Percentiles rank a stretch among this genome's conserved stretches.
These are phyloP conservation scores for Piezodorus guildinii DNA, from an alignment of 1,140 invertebrate species.

Conservation along the genomic window DNA sequence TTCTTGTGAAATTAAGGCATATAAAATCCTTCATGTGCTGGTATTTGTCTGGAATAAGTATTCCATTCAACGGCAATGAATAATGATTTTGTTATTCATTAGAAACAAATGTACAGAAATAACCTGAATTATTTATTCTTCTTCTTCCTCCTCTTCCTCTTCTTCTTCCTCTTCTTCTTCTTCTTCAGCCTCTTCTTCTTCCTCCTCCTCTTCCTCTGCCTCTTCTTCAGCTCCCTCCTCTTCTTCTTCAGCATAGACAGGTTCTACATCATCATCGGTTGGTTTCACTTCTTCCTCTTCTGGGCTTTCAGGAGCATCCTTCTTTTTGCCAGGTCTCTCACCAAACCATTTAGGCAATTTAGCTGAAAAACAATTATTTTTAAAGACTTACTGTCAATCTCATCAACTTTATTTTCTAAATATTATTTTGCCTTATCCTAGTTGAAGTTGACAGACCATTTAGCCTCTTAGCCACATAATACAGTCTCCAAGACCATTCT, in stretches of 20 bases:
- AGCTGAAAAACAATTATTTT: slow-evolving; percentile 41
- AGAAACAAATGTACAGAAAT: too few relatives aligned
- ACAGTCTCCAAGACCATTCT: too few relatives aligned
- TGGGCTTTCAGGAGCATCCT: slow-evolving; percentile 72
- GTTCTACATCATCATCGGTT: slow-evolving; percentile 22
- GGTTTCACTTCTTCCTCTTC: slow-evolving; percentile 46
- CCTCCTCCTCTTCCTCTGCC: slow-evolving; percentile 27
- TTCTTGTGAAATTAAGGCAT: too few relatives aligned
- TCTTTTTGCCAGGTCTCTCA: slow-evolving; percentile 82
- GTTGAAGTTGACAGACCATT: too few relatives aligned
- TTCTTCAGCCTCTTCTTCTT: slow-evolving; percentile 28
- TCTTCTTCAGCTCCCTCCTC: slow-evolving; percentile 27
- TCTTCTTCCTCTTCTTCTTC: slow-evolving; percentile 20
- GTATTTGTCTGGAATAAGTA: too few relatives aligned
- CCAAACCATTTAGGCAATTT: slow-evolving; percentile 89
- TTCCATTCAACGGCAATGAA: too few relatives aligned
- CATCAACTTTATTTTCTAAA: too few relatives aligned
- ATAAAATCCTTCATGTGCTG: too few relatives aligned
- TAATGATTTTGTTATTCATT: too few relatives aligned
- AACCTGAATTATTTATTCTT: slow-evolving; percentile 9
- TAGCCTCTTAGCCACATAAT: too few relatives aligned
- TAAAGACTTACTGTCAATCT: neutral
- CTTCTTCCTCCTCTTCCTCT: slow-evolving; percentile 7
- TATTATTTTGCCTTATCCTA: too few relatives aligned
- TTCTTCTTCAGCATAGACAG: slow-evolving; percentile 26